phyloP scores from a whole-genome alignment of 2,113 vertebrate genomes.

The Antechinus flavipes region DNA sequence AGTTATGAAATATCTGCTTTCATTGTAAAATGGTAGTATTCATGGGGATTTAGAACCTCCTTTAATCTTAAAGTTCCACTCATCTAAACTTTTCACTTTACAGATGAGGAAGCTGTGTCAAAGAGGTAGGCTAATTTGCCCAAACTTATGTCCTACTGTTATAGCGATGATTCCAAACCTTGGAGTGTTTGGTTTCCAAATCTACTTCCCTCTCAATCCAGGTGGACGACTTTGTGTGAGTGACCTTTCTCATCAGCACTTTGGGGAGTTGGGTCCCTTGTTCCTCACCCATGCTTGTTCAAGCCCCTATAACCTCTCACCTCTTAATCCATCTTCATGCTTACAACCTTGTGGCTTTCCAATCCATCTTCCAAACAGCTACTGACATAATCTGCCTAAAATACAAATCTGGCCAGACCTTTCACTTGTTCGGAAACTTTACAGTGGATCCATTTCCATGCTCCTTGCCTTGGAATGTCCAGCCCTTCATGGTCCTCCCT shows the following conservation, averaged over 20 bases:
- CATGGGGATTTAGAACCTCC: conserved; percentile 24
- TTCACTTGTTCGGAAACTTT: neutral
- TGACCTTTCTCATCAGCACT: neutral
- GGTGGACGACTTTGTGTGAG: neutral
- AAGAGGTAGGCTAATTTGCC: neutral
- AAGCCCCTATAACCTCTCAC: neutral
- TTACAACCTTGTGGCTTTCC: neutral
- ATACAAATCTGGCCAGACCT: neutral
- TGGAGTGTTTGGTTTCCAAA: neutral
- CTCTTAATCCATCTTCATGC: neutral
- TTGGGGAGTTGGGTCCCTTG: neutral
- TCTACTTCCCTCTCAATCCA: neutral
- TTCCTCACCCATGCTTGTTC: neutral
- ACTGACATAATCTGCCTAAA: neutral
- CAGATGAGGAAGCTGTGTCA: neutral
- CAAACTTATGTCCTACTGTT: neutral
- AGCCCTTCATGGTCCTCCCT: neutral
- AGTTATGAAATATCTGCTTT: conserved; percentile 29
- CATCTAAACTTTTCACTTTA: neutral
- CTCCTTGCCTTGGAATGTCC: neutral
- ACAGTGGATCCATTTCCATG: neutral
- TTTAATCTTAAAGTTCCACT: conserved; percentile 28
- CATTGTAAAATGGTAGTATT: neutral
- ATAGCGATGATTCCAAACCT: neutral
- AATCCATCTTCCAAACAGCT: neutral